Evolutionary conservation across 2,888 invertebrate species (phyloP), one percentile per base, ranked within the genome.

Genomic region (Vesta saturnalis): DNA sequence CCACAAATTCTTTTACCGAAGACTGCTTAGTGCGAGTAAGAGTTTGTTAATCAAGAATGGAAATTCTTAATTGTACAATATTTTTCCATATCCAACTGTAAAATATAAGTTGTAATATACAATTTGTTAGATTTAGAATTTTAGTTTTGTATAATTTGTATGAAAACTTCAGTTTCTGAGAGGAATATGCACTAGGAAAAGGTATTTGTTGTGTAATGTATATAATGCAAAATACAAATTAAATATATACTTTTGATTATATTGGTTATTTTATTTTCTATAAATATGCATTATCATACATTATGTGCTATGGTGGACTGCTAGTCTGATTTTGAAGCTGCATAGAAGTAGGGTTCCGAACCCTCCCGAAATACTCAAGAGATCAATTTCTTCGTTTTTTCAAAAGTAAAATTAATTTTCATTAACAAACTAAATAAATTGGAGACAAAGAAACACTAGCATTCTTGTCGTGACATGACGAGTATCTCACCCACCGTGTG

Each of bases 91-190:
- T 57, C 35, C 49, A n/a, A n/a, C 23, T 56, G 56, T 57, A 63
- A 63, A 56, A 39, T 55, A 47, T 46, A 22, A 57, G 30, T 22
- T 62, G 57, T 57, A 64, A 57, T 15, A 64, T 47, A 47, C 23
- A 64, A 64, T 49, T 23, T 16, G 30, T 49, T 59, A 62, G 62
- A 21, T 59, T 58, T 64, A 68, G 23, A 18, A 18, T 21, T 47
- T 63, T 67, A 67, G 59, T 67, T 67, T 67, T 67, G 19, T 68
- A 68, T 55, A 60, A 49, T 62, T 19, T 67, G 56, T 56, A 56
- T 68, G 63, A 39, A 43, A 59, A 64, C 59, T 64, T 64, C 58
- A 55, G 54, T 52, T 18, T 52, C 19, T 12, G 5, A 12, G 19
- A 19, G 21, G 19, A 52, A 1, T n/a, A 6, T 49, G 15, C 18